A percentile compares a stretch with the other conserved stretches of the same genome.
These are phyloP conservation scores for Drosophila repleta DNA, from an alignment of 1,140 invertebrate genomes.

Conservation along the genomic window DNA sequence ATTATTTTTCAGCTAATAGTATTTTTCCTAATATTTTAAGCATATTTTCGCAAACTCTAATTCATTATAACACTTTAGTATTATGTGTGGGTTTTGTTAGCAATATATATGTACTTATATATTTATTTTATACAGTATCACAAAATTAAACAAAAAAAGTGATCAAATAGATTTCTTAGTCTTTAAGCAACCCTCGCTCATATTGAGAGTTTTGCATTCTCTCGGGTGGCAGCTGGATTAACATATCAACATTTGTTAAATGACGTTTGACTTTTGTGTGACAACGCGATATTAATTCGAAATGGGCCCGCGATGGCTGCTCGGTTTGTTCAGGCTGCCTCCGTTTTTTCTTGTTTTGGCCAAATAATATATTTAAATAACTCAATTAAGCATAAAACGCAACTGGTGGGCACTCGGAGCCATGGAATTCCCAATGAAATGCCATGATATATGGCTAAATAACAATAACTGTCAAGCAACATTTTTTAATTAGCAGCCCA, in stretches of 20 bases:
- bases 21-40: too few species aligned
- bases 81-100: too few species aligned
- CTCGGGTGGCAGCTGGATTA: conserved; percentile 61
- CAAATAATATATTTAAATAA: conserved; percentile 82
- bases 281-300: conserved; percentile 78
- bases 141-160: too few species aligned
- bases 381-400: conserved; percentile 81
- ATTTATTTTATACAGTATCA: too few species aligned
- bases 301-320: conserved; percentile 31
- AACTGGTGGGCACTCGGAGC: conserved; percentile 67
- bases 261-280: conserved; percentile 81
- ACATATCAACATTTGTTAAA: conserved; percentile 83
- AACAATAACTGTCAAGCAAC: conserved; percentile 76
- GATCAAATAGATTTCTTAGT: background rate
- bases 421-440: conserved; percentile 80
- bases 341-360: conserved; percentile 48
- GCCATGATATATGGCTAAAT: conserved; percentile 80
- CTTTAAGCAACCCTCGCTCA: conserved; percentile 13
- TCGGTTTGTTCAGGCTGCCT: conserved; percentile 21
- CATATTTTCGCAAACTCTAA: too few species aligned
- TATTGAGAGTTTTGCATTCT: conserved; percentile 58
- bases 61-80: too few species aligned
- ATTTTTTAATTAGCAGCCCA: conserved; percentile 75
- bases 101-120: too few species aligned
- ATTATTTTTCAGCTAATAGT: too few species aligned